Evolutionary conservation across 2,113 vertebrate species (phyloP).

Genomic region (Charina bottae): DNA sequence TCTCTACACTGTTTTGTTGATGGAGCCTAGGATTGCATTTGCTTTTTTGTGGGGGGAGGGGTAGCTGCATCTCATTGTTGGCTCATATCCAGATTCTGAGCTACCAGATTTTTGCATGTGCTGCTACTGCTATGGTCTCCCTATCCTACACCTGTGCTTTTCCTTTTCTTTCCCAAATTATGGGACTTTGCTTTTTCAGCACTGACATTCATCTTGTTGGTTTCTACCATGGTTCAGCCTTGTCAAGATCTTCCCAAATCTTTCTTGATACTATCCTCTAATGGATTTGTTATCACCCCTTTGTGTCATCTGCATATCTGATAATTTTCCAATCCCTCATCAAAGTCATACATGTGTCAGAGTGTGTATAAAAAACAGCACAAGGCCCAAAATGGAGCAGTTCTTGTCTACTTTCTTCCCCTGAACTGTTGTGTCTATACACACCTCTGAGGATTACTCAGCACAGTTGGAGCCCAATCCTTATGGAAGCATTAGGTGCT

Average conservation of each 20-base stretch:
- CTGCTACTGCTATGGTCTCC: neutral
- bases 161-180: neutral
- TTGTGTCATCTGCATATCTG: neutral
- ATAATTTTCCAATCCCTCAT: neutral
- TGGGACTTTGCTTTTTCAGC: neutral
- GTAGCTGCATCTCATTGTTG: neutral
- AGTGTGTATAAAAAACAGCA: neutral
- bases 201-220: neutral
- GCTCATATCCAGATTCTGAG: neutral
- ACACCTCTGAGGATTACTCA: neutral
- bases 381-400: neutral
- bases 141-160: neutral
- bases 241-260: neutral
- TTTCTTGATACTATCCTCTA: neutral
- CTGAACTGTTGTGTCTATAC: constrained; percentile 29
- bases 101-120: neutral
- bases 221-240: neutral
- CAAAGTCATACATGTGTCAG: neutral
- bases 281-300: neutral
- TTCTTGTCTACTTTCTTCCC: constrained; percentile 38
- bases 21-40: neutral
- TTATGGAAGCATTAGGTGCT: constrained; percentile 41
- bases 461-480: constrained; percentile 32
- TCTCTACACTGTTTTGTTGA: neutral
- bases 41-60: neutral